Conservation (phyloP, 2,113 vertebrate species). For the Heliornis fulica region DNA sequence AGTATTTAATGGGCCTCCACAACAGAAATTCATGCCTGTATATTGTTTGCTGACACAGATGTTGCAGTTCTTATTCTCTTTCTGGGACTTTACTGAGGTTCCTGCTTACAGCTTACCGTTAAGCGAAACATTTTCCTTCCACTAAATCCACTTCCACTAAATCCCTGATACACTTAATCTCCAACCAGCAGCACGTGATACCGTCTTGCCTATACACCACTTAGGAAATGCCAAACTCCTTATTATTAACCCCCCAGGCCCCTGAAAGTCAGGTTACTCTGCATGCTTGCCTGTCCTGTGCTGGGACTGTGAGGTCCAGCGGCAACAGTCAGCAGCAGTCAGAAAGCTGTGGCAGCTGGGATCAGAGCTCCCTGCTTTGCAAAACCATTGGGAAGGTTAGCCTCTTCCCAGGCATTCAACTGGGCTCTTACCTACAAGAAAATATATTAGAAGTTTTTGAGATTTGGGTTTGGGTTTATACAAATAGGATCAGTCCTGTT, state of each 20-base stretch:
- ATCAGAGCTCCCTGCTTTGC: neutral
- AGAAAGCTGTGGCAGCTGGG: neutral
- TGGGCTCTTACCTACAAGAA: neutral
- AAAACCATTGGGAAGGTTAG: neutral
- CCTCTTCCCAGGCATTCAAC: neutral
- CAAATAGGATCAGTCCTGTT: neutral
- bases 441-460: neutral
- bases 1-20: neutral
- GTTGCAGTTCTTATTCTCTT: conserved; percentile 1
- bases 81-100: neutral
- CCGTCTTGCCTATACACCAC: neutral
- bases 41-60: conserved; percentile 20
- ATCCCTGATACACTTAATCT: conserved; percentile 28
- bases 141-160: conserved; percentile 53
- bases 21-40: neutral
- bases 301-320: neutral
- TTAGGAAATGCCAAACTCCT: conserved; percentile 36
- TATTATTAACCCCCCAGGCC: neutral
- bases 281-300: neutral
- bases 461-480: too few relatives aligned
- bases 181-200: neutral
- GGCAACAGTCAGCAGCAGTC: neutral
- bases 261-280: neutral
- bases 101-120: neutral
- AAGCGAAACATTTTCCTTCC: neutral